Conservation (phyloP, 2,113 vertebrate genomes). For the Menura novaehollandiae region DNA sequence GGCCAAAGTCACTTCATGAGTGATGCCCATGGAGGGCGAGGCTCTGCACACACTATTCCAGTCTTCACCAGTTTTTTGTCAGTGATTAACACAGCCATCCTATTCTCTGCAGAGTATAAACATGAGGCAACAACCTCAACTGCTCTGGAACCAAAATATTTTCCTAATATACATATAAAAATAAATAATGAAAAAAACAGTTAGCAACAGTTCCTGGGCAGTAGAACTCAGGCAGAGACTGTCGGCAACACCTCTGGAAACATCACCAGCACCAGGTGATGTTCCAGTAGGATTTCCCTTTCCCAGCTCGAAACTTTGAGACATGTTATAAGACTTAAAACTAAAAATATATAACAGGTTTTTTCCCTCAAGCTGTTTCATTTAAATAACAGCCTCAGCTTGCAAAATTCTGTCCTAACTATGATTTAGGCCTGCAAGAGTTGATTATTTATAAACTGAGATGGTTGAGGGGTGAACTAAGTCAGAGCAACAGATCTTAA, state of each 20-base stretch:
- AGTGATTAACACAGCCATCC: not conserved
- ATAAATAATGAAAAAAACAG: rapidly evolving
- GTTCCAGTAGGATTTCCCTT: not conserved
- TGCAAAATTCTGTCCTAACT: not conserved
- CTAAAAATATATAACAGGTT: rapidly evolving
- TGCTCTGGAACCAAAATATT: not conserved
- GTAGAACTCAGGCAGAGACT: not conserved
- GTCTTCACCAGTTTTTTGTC: not conserved
- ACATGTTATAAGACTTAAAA: not conserved
- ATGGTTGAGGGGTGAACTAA: not conserved
- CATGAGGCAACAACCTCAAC: not conserved
- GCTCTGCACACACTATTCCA: rapidly evolving
- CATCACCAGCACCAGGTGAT: not conserved
- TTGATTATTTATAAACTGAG: not conserved
- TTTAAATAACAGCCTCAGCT: not conserved
- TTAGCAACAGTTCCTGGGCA: not conserved
- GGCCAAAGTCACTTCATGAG: not conserved
- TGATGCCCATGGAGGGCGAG: rapidly evolving
- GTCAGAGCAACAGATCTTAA: not conserved
- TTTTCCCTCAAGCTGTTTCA: not conserved
- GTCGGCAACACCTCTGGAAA: rapidly evolving
- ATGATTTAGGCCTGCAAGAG: not conserved
- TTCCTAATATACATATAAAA: not conserved
- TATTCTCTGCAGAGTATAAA: not conserved
- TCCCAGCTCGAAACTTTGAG: not conserved